A percentile compares a stretch with the other conserved stretches of the same genome.
Evolutionary conservation across 2,797 vertebrate species (phyloP).

Genomic region (Peromyscus attwateri): DNA sequence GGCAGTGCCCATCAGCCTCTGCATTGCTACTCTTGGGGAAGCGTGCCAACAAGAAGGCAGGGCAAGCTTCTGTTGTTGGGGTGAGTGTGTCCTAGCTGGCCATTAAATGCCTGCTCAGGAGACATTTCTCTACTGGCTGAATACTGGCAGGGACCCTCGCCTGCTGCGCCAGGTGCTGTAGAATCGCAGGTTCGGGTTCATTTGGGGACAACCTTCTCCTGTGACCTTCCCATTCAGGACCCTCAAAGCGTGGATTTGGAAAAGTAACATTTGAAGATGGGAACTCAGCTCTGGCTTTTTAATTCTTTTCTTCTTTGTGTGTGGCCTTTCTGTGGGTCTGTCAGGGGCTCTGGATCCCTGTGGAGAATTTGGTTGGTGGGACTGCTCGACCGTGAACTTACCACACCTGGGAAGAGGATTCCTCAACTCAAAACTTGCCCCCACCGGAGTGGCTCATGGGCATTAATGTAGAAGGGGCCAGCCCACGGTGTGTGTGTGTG

Average conservation of each 20-base stretch:
- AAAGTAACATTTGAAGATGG: not conserved
- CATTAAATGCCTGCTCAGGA: not conserved
- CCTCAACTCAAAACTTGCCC: not conserved
- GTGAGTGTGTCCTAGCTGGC: not conserved
- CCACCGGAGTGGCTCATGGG: not conserved
- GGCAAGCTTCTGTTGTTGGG: not conserved
- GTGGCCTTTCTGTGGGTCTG: not conserved
- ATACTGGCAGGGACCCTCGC: not conserved
- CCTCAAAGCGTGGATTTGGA: not conserved
- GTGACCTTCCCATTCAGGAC: not conserved
- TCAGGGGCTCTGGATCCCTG: not conserved
- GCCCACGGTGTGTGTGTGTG: too few species aligned
- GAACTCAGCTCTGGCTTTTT: not conserved
- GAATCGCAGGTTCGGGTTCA: not conserved
- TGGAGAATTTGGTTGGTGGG: not conserved
- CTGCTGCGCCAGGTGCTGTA: not conserved
- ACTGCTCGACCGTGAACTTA: not conserved
- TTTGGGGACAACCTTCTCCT: not conserved
- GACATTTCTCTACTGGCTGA: not conserved
- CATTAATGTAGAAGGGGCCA: not conserved
- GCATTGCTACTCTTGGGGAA: not conserved
- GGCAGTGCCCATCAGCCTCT: not conserved
- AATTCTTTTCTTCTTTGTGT: not conserved
- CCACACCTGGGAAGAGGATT: not conserved
- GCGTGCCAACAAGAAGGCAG: not conserved